A percentile compares a stretch with the other conserved stretches of the same genome.
Conservation (phyloP, 2,797 vertebrate genomes). For the Sebastes matsubarae region DNA sequence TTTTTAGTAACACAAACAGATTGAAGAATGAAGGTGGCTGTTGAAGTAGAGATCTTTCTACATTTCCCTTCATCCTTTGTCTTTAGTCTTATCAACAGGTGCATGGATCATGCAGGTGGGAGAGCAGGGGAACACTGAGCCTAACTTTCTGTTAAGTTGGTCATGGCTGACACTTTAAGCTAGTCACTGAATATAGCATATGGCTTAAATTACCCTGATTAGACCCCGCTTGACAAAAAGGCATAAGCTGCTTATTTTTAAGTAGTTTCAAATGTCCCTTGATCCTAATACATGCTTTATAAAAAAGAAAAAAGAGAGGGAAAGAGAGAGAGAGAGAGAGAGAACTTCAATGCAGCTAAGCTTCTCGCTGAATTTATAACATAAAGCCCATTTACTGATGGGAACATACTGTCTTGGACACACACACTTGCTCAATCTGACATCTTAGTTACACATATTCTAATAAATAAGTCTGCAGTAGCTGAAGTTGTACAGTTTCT, state of each 20-base stretch:
- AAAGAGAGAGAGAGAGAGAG: slow-evolving; percentile 23
- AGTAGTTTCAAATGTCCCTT: slow-evolving; percentile 74
- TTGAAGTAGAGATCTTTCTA: background rate
- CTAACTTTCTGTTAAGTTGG: slow-evolving; percentile 70
- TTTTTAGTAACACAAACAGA: background rate
- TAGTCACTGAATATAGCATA: slow-evolving; percentile 63
- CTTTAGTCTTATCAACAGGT: slow-evolving; percentile 54
- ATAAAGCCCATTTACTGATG: slow-evolving; percentile 51
- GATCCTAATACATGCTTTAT: slow-evolving; percentile 66
- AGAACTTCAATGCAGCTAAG: slow-evolving; percentile 47
- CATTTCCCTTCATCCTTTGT: slow-evolving; percentile 14
- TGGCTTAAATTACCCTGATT: slow-evolving; percentile 79
- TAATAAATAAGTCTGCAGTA: background rate
- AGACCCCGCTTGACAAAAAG: slow-evolving; percentile 74
- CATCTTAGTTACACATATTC: slow-evolving; percentile 4
- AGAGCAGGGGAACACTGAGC: slow-evolving; percentile 34
- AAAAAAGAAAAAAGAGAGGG: slow-evolving; percentile 38
- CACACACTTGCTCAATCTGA: background rate
- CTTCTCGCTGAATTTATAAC: slow-evolving; percentile 42
- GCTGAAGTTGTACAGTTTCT: background rate
- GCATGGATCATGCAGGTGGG: slow-evolving; percentile 22
- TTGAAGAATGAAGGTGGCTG: background rate
- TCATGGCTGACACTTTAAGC: slow-evolving; percentile 73
- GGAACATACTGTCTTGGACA: slow-evolving; percentile 16
- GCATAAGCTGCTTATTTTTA: slow-evolving; percentile 79